Evolutionary conservation across 2,113 vertebrate species (phyloP).

Genomic region (Toxotes jaculatrix): DNA sequence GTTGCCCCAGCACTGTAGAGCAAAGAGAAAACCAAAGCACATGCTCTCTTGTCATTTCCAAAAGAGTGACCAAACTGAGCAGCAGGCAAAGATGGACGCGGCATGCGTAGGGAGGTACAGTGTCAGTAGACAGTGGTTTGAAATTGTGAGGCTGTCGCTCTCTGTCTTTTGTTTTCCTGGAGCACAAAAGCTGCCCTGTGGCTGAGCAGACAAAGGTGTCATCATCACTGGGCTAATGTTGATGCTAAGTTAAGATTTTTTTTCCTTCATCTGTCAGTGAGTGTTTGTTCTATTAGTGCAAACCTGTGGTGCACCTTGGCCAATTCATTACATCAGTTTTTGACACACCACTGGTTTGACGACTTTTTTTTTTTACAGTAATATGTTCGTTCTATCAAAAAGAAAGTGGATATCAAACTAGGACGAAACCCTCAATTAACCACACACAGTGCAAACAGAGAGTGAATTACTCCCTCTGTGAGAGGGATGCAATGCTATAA

Average conservation of each 20-base stretch:
- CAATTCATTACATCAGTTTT: neutral
- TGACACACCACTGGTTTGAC: slow-evolving; percentile 2
- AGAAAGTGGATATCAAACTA: slow-evolving; percentile 41
- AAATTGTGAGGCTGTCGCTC: neutral
- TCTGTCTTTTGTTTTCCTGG: neutral
- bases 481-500: slow-evolving; percentile 14
- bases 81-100: neutral
- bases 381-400: slow-evolving; percentile 34
- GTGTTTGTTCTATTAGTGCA: neutral
- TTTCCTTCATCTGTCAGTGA: neutral
- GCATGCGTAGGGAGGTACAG: neutral
- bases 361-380: slow-evolving; percentile 28
- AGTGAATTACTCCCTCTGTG: slow-evolving; percentile 17
- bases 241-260: neutral
- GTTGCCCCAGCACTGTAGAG: neutral
- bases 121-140: neutral
- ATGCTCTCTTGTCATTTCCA: too few relatives aligned
- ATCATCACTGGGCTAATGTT: neutral
- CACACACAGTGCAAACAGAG: slow-evolving; percentile 27
- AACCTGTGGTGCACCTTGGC: neutral
- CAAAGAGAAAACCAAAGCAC: neutral
- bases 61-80: neutral
- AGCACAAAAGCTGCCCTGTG: neutral
- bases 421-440: slow-evolving; percentile 34
- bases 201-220: neutral